Conservation (phyloP, 2,888 invertebrate genomes). For the Tenthredo distinguenda region DNA sequence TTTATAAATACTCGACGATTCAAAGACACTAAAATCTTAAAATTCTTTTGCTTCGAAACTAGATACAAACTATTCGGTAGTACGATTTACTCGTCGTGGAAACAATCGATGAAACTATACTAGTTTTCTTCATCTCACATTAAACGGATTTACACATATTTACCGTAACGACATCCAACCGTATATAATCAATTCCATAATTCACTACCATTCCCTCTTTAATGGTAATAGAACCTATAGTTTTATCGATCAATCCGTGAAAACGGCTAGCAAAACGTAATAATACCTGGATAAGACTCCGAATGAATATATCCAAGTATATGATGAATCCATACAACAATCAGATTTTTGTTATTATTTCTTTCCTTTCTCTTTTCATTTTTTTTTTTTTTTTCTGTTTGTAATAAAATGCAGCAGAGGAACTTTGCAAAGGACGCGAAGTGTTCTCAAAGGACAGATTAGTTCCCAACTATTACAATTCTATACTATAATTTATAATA, state of each 20-base stretch:
- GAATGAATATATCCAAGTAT: neutral
- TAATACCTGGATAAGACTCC: neutral
- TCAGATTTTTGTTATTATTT: neutral
- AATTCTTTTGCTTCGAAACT: neutral
- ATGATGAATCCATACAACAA: neutral
- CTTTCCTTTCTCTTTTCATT: neutral
- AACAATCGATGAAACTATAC: neutral
- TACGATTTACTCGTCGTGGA: neutral
- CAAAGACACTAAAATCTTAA: neutral
- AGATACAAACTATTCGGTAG: neutral
- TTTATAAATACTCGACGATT: neutral
- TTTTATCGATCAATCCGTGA: neutral
- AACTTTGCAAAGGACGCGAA: constrained; percentile 68
- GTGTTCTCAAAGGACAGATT: constrained; percentile 63
- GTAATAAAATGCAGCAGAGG: constrained; percentile 58
- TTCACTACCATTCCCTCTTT: neutral
- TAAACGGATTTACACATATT: neutral
- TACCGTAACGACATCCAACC: neutral
- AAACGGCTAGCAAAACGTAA: neutral
- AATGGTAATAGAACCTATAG: neutral
- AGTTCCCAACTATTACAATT: constrained; percentile 59
- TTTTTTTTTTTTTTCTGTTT: neutral
- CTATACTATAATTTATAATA: constrained; percentile 45
- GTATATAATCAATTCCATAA: neutral
- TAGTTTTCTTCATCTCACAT: neutral